Evolutionary conservation across 2,888 invertebrate species (phyloP).

Genomic region (Silvanus unidentatus): DNA sequence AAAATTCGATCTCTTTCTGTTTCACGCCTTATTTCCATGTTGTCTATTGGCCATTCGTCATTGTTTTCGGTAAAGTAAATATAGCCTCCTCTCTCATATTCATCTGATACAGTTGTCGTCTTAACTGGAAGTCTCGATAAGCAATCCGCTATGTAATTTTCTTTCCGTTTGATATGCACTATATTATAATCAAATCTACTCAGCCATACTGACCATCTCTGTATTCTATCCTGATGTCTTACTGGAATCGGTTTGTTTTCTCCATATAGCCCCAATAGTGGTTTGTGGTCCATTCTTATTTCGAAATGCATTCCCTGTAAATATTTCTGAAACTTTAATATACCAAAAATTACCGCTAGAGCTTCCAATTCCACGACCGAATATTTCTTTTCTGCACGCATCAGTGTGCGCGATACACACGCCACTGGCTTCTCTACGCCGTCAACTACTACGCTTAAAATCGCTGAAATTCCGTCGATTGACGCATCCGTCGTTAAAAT

Average conservation of each 20-base stretch:
- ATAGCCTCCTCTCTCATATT: not conserved
- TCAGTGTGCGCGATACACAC: conserved; percentile 11
- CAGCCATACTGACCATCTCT: conserved; percentile 3
- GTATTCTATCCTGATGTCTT: not conserved
- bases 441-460: conserved; percentile 2
- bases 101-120: not conserved
- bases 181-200: not conserved
- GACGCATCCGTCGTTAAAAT: conserved; percentile 11
- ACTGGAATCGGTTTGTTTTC: too few relatives aligned
- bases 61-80: not conserved
- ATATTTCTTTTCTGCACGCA: conserved; percentile 8
- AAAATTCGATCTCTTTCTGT: not conserved
- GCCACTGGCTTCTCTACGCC: conserved; percentile 7
- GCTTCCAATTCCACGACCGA: not conserved
- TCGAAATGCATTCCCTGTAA: not conserved
- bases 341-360: conserved; percentile 28
- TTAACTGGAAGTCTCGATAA: not conserved
- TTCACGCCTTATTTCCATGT: not conserved
- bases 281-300: not conserved
- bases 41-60: not conserved
- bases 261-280: not conserved
- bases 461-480: conserved; percentile 8
- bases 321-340: conserved; percentile 28
- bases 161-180: not conserved
- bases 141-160: not conserved